Evolutionary conservation across 2,888 invertebrate species (phyloP).

Genomic region (Leptura quadrifasciata): DNA sequence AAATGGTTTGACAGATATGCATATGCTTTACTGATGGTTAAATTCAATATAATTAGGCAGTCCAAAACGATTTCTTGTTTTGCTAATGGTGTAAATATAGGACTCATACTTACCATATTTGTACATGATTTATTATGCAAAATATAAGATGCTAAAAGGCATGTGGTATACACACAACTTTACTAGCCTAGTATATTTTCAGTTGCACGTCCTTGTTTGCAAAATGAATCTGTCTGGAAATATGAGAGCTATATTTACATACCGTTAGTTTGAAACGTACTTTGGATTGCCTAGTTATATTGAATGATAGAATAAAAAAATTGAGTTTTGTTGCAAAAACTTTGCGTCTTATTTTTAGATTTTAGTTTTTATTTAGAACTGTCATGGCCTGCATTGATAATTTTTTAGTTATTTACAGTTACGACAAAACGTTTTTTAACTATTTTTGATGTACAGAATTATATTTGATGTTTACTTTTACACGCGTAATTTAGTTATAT

Average conservation of each 20-base stretch:
- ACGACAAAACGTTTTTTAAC: background rate
- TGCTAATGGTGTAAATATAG: constrained; percentile 28
- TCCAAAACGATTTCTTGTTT: constrained; percentile 2
- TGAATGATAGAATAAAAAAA: background rate
- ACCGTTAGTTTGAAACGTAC: constrained; percentile 13
- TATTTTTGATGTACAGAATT: constrained; percentile 2
- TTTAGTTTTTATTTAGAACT: background rate
- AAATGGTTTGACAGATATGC: constrained; percentile 59
- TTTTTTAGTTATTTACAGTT: background rate
- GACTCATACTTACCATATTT: constrained; percentile 3
- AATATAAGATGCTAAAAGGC: constrained; percentile 4
- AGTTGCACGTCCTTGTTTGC: background rate
- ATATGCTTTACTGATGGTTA: constrained; percentile 63
- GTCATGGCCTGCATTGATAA: background rate
- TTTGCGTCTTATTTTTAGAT: background rate
- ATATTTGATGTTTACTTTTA: background rate
- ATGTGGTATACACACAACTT: background rate
- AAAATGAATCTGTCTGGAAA: constrained; percentile 17
- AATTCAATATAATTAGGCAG: constrained; percentile 42
- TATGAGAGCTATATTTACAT: constrained; percentile 13
- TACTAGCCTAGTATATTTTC: background rate
- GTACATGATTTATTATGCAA: constrained; percentile 11
- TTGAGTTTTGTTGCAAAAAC: background rate
- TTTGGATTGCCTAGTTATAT: constrained; percentile 32
- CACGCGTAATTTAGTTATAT: background rate